phyloP scores from a whole-genome alignment of 1,140 invertebrate genomes.

The Cotesia chilonis region DNA sequence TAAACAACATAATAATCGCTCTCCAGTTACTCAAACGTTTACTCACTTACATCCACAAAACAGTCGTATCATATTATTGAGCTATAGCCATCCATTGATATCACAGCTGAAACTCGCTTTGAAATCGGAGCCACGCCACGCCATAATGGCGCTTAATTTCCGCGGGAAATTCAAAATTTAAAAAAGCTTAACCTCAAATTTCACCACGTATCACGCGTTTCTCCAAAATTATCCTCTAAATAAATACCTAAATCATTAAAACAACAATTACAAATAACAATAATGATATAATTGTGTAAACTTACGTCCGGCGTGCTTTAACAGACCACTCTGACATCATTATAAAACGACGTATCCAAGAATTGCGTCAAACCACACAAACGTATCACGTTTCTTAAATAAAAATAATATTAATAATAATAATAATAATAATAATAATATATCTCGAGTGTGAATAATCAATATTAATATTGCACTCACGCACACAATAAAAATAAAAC shows the following conservation, averaged over 20 bases:
- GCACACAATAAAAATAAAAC: slow-evolving; percentile 38
- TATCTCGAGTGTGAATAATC: not conserved
- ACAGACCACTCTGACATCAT: slow-evolving; percentile 63
- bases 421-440: slow-evolving; percentile 20
- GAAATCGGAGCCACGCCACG: no score
- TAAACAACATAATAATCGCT: no score
- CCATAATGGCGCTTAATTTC: no score
- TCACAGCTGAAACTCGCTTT: no score
- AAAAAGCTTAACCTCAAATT: no score
- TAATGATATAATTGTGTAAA: slow-evolving; percentile 57
- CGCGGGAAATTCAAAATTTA: no score
- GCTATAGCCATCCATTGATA: no score
- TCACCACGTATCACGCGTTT: no score
- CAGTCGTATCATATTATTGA: no score
- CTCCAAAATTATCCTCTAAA: no score
- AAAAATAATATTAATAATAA: slow-evolving; percentile 9
- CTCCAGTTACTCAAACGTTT: no score
- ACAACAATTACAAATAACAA: not conserved
- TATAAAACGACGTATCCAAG: slow-evolving; percentile 57
- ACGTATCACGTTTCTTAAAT: not conserved
- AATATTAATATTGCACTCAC: slow-evolving; percentile 47
- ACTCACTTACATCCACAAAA: no score
- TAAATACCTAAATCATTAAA: not conserved
- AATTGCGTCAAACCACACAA: slow-evolving; percentile 35
- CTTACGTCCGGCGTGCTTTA: slow-evolving; percentile 65